Conservation (phyloP, 2,888 invertebrate species). For the Drosophila paracracens region DNA sequence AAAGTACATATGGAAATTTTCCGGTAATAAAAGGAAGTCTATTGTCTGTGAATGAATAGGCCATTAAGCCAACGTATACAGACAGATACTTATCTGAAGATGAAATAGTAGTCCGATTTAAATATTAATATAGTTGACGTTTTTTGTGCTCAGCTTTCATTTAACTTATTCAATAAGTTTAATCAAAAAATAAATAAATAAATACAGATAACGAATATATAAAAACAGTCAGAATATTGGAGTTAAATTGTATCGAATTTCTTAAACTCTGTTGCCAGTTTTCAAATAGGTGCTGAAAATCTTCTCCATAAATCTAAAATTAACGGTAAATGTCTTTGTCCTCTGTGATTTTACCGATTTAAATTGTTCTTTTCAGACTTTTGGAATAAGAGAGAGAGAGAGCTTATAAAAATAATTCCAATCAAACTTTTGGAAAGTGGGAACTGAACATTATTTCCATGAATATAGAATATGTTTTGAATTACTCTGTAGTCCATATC, state of each 20-base stretch:
- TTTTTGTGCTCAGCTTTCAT: neutral
- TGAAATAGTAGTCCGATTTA: neutral
- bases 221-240: neutral
- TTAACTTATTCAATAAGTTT: neutral
- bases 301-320: neutral
- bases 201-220: neutral
- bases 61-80: neutral
- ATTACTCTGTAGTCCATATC: neutral
- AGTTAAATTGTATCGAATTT: neutral
- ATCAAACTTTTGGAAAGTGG: neutral
- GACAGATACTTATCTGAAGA: neutral
- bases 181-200: neutral
- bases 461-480: neutral
- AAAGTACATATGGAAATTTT: constrained; percentile 11
- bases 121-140: neutral
- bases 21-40: constrained; percentile 15
- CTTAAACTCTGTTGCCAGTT: neutral
- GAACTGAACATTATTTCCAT: neutral
- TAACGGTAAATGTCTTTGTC: neutral
- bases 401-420: neutral
- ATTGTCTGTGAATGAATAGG: constrained; percentile 1
- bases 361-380: neutral
- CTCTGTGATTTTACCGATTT: neutral
- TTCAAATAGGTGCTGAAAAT: neutral
- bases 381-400: neutral